Percentiles rank a stretch among this genome's conserved stretches.
Conservation (phyloP, 2,113 vertebrate species). For the Cranoglanis bouderius region DNA sequence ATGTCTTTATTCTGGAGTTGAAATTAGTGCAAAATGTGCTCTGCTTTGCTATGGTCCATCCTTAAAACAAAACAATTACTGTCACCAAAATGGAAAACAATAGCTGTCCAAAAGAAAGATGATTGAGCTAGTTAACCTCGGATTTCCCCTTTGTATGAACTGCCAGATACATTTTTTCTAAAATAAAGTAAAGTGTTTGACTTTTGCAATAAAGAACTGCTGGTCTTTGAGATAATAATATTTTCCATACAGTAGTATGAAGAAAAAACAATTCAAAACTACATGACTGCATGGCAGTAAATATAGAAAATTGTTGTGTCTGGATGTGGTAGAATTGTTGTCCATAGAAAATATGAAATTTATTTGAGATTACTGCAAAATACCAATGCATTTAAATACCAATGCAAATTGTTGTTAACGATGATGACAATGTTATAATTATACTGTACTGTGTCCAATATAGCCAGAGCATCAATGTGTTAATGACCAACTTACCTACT, state of each 20-base stretch:
- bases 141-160: neutral
- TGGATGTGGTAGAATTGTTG: neutral
- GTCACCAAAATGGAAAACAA: slow-evolving; percentile 45
- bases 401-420: neutral
- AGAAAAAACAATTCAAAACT: neutral
- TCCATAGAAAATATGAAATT: neutral
- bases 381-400: too few species aligned
- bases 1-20: slow-evolving; percentile 25
- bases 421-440: neutral
- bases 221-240: slow-evolving; percentile 46
- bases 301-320: neutral
- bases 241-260: slow-evolving; percentile 16
- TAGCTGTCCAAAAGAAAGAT: neutral
- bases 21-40: slow-evolving; percentile 18
- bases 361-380: neutral
- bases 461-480: neutral
- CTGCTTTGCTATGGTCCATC: slow-evolving; percentile 1
- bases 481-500: neutral
- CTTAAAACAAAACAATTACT: slow-evolving; percentile 28
- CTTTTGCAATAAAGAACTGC: slow-evolving; percentile 46
- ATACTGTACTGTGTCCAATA: neutral
- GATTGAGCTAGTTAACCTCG: neutral
- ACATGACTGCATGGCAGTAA: slow-evolving; percentile 2
- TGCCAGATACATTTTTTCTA: slow-evolving; percentile 2
- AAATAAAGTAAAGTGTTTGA: slow-evolving; percentile 53